A percentile compares a stretch with the other conserved stretches of the same genome.
phyloP scores from a whole-genome alignment of 2,113 vertebrate genomes.

The Oreamnos americanus region DNA sequence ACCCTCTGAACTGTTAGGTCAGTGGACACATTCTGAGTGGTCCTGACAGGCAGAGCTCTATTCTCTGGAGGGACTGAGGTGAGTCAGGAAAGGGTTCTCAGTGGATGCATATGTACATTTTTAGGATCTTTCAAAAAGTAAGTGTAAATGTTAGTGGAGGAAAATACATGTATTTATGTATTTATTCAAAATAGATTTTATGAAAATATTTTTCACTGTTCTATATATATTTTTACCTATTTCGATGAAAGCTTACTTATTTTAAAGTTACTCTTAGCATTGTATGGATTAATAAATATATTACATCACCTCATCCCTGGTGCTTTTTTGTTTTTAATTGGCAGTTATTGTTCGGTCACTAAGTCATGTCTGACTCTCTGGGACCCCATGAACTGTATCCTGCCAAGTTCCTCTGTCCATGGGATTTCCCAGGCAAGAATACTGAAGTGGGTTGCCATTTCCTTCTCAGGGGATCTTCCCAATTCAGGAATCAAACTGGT shows the following conservation, averaged over 20 bases:
- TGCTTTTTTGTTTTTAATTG: background rate
- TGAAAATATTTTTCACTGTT: background rate
- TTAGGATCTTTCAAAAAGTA: background rate
- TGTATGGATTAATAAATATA: background rate
- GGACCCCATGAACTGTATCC: background rate
- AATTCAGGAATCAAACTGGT: background rate
- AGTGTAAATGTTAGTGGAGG: background rate
- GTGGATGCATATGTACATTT: background rate
- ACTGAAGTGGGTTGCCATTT: background rate
- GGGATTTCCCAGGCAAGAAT: background rate
- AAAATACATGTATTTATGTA: background rate
- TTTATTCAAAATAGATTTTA: background rate
- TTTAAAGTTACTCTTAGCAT: background rate
- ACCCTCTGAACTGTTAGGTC: background rate
- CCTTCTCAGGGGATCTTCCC: background rate
- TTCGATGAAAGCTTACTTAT: background rate
- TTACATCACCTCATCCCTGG: background rate
- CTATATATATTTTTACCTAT: background rate
- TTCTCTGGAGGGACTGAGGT: fast-evolving
- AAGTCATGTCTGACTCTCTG: background rate
- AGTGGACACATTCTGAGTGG: background rate
- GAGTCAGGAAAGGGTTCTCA: background rate
- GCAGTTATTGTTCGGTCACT: background rate
- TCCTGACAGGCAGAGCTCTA: background rate
- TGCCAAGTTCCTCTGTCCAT: background rate